Base-by-base conservation (phyloP, 2,888 invertebrate genomes). In the Hypselothyrea guttata region DNA sequence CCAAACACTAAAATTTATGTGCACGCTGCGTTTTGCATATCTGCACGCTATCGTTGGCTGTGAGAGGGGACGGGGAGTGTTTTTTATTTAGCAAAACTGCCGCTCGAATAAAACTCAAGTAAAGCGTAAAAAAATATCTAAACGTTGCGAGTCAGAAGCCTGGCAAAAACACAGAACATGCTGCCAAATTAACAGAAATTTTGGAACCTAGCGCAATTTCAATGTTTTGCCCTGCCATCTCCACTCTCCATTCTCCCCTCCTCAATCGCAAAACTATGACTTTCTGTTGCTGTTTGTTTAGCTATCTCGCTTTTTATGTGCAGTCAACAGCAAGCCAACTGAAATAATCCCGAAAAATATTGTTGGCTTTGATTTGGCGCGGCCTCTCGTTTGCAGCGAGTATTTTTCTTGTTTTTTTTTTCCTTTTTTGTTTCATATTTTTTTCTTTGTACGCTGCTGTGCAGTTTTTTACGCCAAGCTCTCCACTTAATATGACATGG, bases 321-420 rank as follows among this genome's bases (percentile, higher is more conserved):
- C 71, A 74, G 49, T 62, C 71, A 60, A 75, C 83, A 68, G 55
- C 65, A 69, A 83, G 78, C 78, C 74, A 83, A 79, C 83, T 72
- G 78, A 83, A 79, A 79, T 79, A 79, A 79, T 79, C 78, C 83
- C 69, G 66, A 66, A 79, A 83, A 79, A 79, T 79, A 81, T 83
- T 81, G 82, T 84, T 78, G 78, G 75, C 84, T 84, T 84, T 84
- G 81, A 81, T 84, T 84, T 81, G 81, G 84, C 84, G 60, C 75
- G 65, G 72, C 75, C 60, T 66, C 64, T 59, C 41, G 49, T 28
- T 62, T 30, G n/a, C n/a, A n/a, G n/a, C n/a, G n/a, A n/a, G n/a
- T 44, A 41, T 40, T 57, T 61, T 56, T 53, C 47, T 38, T 35
- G 44, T 53, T 9, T 57, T 52, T 7, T 33, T 44, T 40, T 46